Percentiles rank a stretch among this genome's conserved stretches.
phyloP scores from a whole-genome alignment of 2,888 invertebrate species.

The Diloba caeruleocephala region DNA sequence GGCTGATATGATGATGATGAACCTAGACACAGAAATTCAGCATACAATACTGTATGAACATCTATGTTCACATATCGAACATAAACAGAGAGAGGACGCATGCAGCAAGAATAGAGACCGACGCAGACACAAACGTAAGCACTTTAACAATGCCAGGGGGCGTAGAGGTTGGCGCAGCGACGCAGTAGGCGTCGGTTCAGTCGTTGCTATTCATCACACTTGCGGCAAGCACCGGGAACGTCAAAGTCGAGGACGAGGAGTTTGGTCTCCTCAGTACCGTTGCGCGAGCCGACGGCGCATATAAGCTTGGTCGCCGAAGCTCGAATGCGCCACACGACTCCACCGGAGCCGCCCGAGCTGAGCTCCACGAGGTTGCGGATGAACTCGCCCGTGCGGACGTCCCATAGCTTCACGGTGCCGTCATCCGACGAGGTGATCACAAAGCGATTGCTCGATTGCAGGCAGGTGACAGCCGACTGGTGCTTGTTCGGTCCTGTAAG shows the following conservation, averaged over 20 bases:
- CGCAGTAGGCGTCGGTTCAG: conserved; percentile 83
- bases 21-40: conserved; percentile 2
- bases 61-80: conserved; percentile 3
- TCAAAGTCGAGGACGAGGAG: conserved; percentile 99
- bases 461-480: conserved; percentile 99
- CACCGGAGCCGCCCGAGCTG: conserved; percentile 98
- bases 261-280: conserved; percentile 99
- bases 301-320: conserved; percentile 99
- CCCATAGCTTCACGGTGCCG: conserved; percentile 99
- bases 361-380: conserved; percentile 98
- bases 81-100: not conserved
- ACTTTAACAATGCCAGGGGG: conserved; percentile 80
- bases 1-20: not conserved
- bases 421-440: conserved; percentile 99
- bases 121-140: conserved; percentile 33
- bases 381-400: conserved; percentile 98
- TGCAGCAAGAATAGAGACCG: conserved; percentile 26
- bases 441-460: conserved; percentile 98
- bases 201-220: conserved; percentile 88
- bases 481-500: conserved; percentile 97
- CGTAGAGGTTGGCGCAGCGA: conserved; percentile 82
- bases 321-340: conserved; percentile 99
- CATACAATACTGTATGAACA: not conserved
- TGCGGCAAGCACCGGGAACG: conserved; percentile 92
- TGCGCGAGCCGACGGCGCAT: conserved; percentile 99